phyloP scores from a whole-genome alignment of 2,888 invertebrate genomes.

The Sesamia inferens region DNA sequence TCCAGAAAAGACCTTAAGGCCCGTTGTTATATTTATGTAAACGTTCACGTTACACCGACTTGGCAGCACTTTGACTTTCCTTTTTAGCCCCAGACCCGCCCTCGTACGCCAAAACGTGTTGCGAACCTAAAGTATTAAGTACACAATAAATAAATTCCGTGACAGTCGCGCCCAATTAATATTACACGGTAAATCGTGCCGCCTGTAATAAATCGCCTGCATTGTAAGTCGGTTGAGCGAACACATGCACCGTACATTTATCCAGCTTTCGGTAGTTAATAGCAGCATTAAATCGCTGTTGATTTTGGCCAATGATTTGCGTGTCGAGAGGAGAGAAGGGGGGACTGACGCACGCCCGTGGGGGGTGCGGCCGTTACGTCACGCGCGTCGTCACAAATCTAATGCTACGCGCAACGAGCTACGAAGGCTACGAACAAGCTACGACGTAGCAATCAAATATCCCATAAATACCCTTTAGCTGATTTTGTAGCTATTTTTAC shows the following conservation, averaged over 20 bases:
- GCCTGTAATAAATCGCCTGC: constrained; percentile 49
- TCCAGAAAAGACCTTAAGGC: constrained; percentile 56
- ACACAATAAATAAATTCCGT: constrained; percentile 42
- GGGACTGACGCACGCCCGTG: constrained; percentile 74
- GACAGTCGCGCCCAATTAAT: constrained; percentile 47
- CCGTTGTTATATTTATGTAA: constrained; percentile 60
- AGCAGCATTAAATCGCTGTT: constrained; percentile 74
- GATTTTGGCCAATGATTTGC: constrained; percentile 82
- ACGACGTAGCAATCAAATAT: constrained; percentile 65
- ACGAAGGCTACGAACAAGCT: constrained; percentile 43
- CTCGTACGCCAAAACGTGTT: constrained; percentile 18
- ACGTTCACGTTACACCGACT: constrained; percentile 54
- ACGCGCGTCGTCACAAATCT: constrained; percentile 78
- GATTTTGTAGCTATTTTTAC: constrained; percentile 57
- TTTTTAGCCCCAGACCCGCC: constrained; percentile 23
- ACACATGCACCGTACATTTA: constrained; percentile 63
- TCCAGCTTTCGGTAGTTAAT: constrained; percentile 66
- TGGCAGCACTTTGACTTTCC: constrained; percentile 50
- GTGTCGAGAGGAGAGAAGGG: constrained; percentile 67
- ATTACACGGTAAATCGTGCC: constrained; percentile 34
- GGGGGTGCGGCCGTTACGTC: constrained; percentile 84
- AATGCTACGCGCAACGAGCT: constrained; percentile 65
- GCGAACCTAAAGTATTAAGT: constrained; percentile 48
- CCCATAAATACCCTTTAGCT: constrained; percentile 40
- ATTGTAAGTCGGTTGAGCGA: constrained; percentile 47